Conservation (phyloP, 2,113 vertebrate genomes). For the Cololabis saira region DNA sequence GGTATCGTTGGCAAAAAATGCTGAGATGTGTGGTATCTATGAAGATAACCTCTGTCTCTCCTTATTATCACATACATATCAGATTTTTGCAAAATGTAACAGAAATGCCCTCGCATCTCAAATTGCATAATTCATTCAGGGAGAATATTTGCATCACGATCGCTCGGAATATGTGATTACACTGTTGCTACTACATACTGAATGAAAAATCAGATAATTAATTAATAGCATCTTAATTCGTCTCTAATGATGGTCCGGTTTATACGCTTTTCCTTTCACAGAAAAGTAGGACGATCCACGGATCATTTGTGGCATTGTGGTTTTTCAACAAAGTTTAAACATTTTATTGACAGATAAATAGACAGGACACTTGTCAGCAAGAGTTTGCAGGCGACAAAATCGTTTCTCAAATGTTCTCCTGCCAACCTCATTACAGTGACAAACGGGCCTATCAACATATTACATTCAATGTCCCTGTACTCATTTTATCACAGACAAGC, state of each 20-base stretch:
- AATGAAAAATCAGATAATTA: neutral
- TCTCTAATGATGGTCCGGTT: slow-evolving; percentile 1
- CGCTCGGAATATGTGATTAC: too few relatives aligned
- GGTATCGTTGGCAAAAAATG: too few relatives aligned
- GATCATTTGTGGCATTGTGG: slow-evolving; percentile 4
- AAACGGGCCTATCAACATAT: slow-evolving; percentile 66
- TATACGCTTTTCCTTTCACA: slow-evolving; percentile 1
- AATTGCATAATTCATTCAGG: too few relatives aligned
- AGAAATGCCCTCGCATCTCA: too few relatives aligned
- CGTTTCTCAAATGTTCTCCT: slow-evolving; percentile 20
- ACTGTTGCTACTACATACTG: neutral
- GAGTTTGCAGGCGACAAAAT: slow-evolving; percentile 19
- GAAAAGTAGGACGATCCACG: slow-evolving; percentile 27
- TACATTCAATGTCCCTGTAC: slow-evolving; percentile 39
- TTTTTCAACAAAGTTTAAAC: neutral
- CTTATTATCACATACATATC: too few relatives aligned
- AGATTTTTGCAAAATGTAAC: too few relatives aligned
- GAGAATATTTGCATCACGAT: too few relatives aligned
- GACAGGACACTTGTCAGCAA: neutral
- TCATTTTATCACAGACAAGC: slow-evolving; percentile 51
- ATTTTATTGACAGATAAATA: neutral
- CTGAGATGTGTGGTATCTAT: too few relatives aligned
- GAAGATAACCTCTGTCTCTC: too few relatives aligned
- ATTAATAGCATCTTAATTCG: slow-evolving; percentile 13
- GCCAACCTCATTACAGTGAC: slow-evolving; percentile 57